Conservation (phyloP, 1,140 invertebrate genomes). For the Pseudomyrmex cubaensis region DNA sequence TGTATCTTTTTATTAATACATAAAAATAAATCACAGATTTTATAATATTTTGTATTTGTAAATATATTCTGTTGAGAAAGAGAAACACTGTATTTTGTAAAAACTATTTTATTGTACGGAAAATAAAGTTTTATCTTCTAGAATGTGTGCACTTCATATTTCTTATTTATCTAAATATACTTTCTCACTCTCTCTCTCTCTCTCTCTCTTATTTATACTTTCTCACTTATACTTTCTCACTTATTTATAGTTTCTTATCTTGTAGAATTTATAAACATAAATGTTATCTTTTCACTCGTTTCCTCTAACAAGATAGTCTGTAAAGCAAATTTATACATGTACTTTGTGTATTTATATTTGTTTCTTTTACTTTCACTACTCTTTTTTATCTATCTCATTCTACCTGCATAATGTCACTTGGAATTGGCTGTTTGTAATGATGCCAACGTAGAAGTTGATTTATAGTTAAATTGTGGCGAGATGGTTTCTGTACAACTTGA, state of each 20-base stretch:
- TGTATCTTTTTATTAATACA: constrained; percentile 8
- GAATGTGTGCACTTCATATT: constrained; percentile 11
- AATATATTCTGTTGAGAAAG: neutral
- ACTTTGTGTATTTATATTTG: too few relatives aligned
- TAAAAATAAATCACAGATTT: neutral
- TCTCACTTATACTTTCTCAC: too few relatives aligned
- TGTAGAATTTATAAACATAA: constrained; percentile 79
- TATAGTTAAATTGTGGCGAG: constrained; percentile 77
- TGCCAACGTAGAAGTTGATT: constrained; percentile 80
- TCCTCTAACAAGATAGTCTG: constrained; percentile 78
- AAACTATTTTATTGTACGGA: too few relatives aligned
- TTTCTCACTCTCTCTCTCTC: too few relatives aligned
- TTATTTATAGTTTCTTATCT: constrained; percentile 44
- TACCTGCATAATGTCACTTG: constrained; percentile 76
- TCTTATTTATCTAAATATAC: neutral
- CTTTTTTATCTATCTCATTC: too few relatives aligned
- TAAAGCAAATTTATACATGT: constrained; percentile 56
- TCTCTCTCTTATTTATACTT: neutral
- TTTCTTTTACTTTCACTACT: too few relatives aligned
- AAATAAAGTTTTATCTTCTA: neutral
- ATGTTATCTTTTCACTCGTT: constrained; percentile 76
- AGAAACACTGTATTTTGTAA: too few relatives aligned
- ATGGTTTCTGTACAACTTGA: constrained; percentile 70
- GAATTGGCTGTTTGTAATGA: constrained; percentile 78
- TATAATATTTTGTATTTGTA: constrained; percentile 15